A percentile compares a stretch with the other conserved stretches of the same genome.
Evolutionary conservation across 2,797 vertebrate genomes (phyloP).

Genomic region (Anniella stebbinsi): DNA sequence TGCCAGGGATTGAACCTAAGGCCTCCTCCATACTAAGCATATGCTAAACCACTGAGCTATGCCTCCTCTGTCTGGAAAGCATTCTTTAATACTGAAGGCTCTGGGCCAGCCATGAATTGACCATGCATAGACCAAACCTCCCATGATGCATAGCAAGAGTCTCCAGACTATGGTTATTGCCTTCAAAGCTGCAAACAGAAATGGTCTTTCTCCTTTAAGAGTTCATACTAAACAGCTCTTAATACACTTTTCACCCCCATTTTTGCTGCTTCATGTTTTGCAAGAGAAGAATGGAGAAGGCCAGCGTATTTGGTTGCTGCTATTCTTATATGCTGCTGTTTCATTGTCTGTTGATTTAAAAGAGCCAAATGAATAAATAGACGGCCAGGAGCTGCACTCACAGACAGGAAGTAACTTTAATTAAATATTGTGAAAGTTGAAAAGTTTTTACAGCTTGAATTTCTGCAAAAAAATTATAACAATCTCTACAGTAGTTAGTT

Average conservation of each 20-base stretch:
- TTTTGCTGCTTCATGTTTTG: conserved; percentile 52
- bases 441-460: conserved; percentile 99
- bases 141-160: not conserved
- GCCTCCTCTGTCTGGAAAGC: not conserved
- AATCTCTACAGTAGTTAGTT: conserved; percentile 98
- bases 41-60: not conserved
- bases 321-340: conserved; percentile 29
- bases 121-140: not conserved
- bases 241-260: not conserved
- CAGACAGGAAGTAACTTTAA: conserved; percentile 99
- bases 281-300: not conserved
- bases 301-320: conserved; percentile 30
- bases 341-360: conserved; percentile 26
- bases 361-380: conserved; percentile 80
- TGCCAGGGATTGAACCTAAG: not conserved
- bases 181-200: not conserved
- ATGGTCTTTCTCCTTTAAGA: not conserved
- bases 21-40: not conserved
- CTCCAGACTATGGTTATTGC: not conserved
- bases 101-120: not conserved
- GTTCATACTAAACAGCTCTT: not conserved
- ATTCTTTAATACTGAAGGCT: not conserved
- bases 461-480: conserved; percentile 98
- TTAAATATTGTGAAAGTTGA: conserved; percentile 99
- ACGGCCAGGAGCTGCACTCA: conserved; percentile 83